Evolutionary conservation across 2,888 invertebrate genomes (phyloP).

Genomic region (Monopis laevigella): DNA sequence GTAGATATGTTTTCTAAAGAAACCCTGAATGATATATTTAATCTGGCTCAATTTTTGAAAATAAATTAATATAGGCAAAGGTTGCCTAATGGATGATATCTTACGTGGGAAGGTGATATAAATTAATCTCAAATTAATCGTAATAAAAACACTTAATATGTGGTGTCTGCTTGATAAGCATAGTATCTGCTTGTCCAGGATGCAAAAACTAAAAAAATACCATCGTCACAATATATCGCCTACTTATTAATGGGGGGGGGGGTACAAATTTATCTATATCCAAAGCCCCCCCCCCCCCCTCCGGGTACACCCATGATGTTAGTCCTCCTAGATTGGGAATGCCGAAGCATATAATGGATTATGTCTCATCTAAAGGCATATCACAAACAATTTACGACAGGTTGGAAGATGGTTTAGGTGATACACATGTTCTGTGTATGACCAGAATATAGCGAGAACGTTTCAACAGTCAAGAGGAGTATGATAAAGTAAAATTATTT

Average conservation of each 20-base stretch:
- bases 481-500: slow-evolving; percentile 84
- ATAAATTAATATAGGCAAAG: slow-evolving; percentile 84
- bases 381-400: slow-evolving; percentile 76
- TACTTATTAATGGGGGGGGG: too few relatives aligned
- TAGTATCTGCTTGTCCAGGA: too few relatives aligned
- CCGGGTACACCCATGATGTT: slow-evolving; percentile 91
- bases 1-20: slow-evolving; percentile 90
- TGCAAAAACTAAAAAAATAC: too few relatives aligned
- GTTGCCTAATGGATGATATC: slow-evolving; percentile 84
- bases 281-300: too few relatives aligned
- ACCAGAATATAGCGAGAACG: slow-evolving; percentile 97
- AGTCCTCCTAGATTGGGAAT: slow-evolving; percentile 87
- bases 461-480: slow-evolving; percentile 84
- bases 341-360: slow-evolving; percentile 87
- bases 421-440: slow-evolving; percentile 98
- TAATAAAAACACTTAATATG: too few relatives aligned
- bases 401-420: slow-evolving; percentile 87
- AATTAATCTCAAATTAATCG: too few relatives aligned
- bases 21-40: slow-evolving; percentile 91
- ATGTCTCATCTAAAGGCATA: slow-evolving; percentile 81
- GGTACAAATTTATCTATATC: too few relatives aligned
- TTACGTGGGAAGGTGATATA: slow-evolving; percentile 93
- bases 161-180: too few relatives aligned
- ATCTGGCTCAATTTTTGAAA: slow-evolving; percentile 89
- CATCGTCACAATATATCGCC: too few relatives aligned